These are phyloP conservation scores for Drosophila ezoana DNA, from an alignment of 2,888 invertebrate species.

Conservation along the genomic window DNA sequence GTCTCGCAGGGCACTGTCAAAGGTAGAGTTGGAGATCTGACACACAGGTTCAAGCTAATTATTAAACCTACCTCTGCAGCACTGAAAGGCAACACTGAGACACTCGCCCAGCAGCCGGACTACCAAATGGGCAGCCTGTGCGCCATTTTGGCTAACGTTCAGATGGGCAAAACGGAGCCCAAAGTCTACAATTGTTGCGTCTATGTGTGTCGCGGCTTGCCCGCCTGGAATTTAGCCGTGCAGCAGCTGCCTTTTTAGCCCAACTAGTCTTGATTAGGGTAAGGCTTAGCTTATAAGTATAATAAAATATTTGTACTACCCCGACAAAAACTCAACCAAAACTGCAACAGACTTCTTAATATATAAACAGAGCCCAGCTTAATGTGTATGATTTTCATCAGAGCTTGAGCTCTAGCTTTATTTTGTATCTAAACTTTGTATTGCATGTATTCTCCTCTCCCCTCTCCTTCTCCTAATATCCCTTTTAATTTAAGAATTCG, in stretches of 20 bases:
- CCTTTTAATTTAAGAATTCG: too few relatives aligned
- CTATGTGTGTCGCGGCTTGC: slow-evolving; percentile 80
- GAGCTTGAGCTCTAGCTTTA: too few relatives aligned
- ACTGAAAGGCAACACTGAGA: slow-evolving; percentile 7
- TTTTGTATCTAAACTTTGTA: too few relatives aligned
- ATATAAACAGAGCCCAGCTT: too few relatives aligned
- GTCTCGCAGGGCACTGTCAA: slow-evolving; percentile 78
- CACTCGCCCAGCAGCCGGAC: slow-evolving; percentile 35
- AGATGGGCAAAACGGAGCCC: slow-evolving; percentile 70
- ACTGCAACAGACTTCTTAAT: too few relatives aligned
- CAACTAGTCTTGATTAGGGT: neutral
- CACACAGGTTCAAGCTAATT: neutral
- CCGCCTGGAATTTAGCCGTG: slow-evolving; percentile 79
- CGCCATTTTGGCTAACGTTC: slow-evolving; percentile 68
- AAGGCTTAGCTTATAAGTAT: neutral
- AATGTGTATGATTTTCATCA: too few relatives aligned
- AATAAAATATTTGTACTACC: too few relatives aligned
- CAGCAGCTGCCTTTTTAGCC: slow-evolving; percentile 60
- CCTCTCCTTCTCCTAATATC: too few relatives aligned
- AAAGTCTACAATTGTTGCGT: slow-evolving; percentile 76
- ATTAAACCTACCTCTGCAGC: slow-evolving; percentile 4
- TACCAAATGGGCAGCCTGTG: slow-evolving; percentile 78
- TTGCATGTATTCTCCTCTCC: too few relatives aligned
- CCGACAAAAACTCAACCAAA: too few relatives aligned
- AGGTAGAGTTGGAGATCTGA: slow-evolving; percentile 52